These are phyloP conservation scores for Lobophora halterata DNA, from an alignment of 2,888 invertebrate genomes.

Conservation along the genomic window DNA sequence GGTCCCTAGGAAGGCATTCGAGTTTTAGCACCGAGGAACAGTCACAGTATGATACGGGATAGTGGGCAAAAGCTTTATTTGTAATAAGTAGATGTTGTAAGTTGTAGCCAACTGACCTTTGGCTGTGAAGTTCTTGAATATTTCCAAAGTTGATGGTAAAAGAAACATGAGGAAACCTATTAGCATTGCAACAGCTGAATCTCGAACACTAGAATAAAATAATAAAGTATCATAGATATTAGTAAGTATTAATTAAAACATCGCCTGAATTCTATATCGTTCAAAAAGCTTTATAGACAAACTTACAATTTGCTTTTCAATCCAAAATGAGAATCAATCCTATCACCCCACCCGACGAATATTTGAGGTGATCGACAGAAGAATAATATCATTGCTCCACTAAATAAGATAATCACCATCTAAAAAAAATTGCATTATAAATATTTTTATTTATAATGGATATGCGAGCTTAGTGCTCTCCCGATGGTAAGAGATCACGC, in stretches of 20 bases:
- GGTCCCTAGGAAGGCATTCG: too few species aligned
- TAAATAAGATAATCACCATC: conserved; percentile 58
- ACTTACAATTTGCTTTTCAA: conserved; percentile 49
- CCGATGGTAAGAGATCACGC: too few species aligned
- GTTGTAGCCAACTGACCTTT: conserved; percentile 41
- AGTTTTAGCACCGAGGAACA: too few species aligned
- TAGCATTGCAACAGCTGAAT: conserved; percentile 53
- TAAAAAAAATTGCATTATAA: conserved; percentile 36
- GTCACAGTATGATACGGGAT: too few species aligned
- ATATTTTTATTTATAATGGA: too few species aligned
- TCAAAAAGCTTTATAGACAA: neutral
- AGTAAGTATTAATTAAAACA: too few species aligned
- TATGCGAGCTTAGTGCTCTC: too few species aligned
- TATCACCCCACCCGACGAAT: conserved; percentile 61
- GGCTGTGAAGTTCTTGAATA: conserved; percentile 47
- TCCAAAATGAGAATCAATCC: conserved; percentile 35
- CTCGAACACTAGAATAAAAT: conserved; percentile 47
- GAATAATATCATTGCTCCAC: conserved; percentile 45
- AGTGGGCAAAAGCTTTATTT: too few species aligned
- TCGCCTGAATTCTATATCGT: too few species aligned
- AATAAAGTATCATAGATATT: too few species aligned
- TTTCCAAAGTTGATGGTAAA: conserved; percentile 44
- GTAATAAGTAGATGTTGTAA: too few species aligned
- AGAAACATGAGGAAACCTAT: conserved; percentile 52
- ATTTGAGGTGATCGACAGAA: conserved; percentile 61